Base-by-base conservation (phyloP, 1,140 invertebrate genomes). In the Microplitis mediator region DNA sequence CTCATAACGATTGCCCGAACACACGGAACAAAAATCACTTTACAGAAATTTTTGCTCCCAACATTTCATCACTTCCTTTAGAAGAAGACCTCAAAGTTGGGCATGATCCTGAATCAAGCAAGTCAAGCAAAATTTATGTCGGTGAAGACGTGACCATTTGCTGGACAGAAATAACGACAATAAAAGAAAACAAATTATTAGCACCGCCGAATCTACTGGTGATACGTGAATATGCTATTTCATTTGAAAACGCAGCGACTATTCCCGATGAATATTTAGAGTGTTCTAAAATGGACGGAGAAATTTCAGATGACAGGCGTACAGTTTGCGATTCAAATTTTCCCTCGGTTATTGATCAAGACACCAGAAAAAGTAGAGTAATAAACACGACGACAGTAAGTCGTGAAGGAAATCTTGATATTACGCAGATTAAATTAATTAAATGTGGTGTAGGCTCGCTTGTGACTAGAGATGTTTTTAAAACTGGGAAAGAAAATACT, bases 91-190 rank as follows among this genome's bases (percentile, higher is more conserved):
- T 75, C 14, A 52, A 70, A 4, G 8, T 72, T 1, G 5, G 67
- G 2, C 68, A 64, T 31, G 73, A 77, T 16, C 35, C 69, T 6
- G 66, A 72, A 23, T 69, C 34, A 4, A 76, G 68, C 23, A 72
- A 11, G 35, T 67, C 61, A 2, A 76, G 61, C 9, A 80, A 72
- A 45, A 66, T 79, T 6, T 71, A 78, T 60, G 62, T 64, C 4
- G 77, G 73, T 5, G 80, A 79, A 58, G 74, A 78, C 31, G 74
- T 80, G 32, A 76, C 77, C 9, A 23, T 81, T 3, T 81, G 80
- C 16, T 81, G 80, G 80, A 80, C 79, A 8, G 80, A 81, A 35
- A 75, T 61, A 23, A 78, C 63, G 35, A 81, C 77, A 4, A 77
- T 80, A 4, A 81, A 79, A 52, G 80, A 81, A 65, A 72, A 80